Conservation (phyloP, 2,797 vertebrate genomes). For the Synaphobranchus kaupii region DNA sequence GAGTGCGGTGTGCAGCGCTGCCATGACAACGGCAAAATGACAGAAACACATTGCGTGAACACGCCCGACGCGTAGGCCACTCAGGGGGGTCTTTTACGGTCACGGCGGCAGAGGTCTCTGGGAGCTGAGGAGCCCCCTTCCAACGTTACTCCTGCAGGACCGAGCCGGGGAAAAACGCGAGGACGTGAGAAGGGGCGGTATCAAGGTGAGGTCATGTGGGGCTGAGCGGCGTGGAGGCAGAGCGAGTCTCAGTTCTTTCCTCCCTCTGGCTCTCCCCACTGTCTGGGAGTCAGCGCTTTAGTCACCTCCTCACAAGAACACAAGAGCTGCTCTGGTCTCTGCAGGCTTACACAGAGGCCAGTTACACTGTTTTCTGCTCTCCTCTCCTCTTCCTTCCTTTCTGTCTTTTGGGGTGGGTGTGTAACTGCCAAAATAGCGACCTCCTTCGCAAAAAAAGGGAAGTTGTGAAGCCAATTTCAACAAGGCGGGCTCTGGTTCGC, state of each 20-base stretch:
- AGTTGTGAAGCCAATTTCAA: slow-evolving; percentile 44
- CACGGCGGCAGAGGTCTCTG: background rate
- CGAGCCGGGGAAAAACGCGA: background rate
- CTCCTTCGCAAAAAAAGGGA: slow-evolving; percentile 27
- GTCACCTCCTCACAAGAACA: background rate
- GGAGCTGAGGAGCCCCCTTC: background rate
- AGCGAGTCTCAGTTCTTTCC: background rate
- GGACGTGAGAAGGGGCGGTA: background rate
- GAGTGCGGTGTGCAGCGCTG: background rate
- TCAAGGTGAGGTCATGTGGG: background rate
- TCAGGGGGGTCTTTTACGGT: background rate
- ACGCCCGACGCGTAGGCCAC: background rate
- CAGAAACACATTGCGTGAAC: background rate
- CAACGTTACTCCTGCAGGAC: background rate
- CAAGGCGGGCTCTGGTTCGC: slow-evolving; percentile 37
- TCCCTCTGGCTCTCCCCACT: background rate
- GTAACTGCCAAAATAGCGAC: slow-evolving; percentile 38
- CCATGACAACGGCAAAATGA: background rate
- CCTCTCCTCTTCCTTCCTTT: slow-evolving; percentile 29
- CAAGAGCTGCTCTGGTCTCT: slow-evolving; percentile 16
- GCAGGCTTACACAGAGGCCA: slow-evolving; percentile 28
- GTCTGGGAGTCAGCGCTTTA: background rate
- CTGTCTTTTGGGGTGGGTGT: slow-evolving; percentile 17
- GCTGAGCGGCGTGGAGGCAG: background rate
- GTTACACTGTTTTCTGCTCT: slow-evolving; percentile 33